Base-by-base conservation (phyloP, 2,113 vertebrate genomes). In the Gasterosteus aculeatus region DNA sequence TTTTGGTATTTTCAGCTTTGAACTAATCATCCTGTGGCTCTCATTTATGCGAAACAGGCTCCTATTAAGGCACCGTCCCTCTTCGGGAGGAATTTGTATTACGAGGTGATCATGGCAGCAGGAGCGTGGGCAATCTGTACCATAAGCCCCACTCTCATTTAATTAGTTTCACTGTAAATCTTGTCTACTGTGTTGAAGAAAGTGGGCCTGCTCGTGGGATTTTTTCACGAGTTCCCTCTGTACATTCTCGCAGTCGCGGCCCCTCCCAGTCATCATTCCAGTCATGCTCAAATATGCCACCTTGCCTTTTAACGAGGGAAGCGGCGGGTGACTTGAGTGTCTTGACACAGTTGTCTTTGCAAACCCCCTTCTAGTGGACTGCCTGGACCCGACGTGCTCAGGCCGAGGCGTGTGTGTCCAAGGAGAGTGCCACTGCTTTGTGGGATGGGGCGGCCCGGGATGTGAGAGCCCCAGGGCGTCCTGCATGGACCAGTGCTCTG, bases 401-500 rank as follows among this genome's bases (percentile, higher is more conserved):
- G 95, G 97, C 46, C 95, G 97, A 66, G 97, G 98, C 0, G 96
- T 99, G 38, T 99, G 97, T 0, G 97, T 99, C 35, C 92, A 96
- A 78, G 98, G 97, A 65, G 97, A 98, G 79, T 99, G 98, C 76
- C 98, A 99, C 93, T 99, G 98, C 68, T 97, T 97, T 0, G 95
- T 97, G 11, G 97, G 98, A 39, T 99, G 98, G 98, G 98, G 98
- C 56, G 98, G 97, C 33, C 84, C 96, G 29, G 97, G 95, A 38
- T 99, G 98, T 0, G 98, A 99, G 86, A 96, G 95, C 0, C 95
- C 96, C 10, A 90, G 98, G 81, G 95, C 97, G 62, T 98, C 98
- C 7, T 99, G 98, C 87, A 93, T 97, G 94, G 97, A 98, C 90
- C 98, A 98, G 69, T 99, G 98, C 83, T 99, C 98, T 0, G 97